Evolutionary conservation across 2,113 vertebrate genomes (phyloP).

Genomic region (Pogonocichla stellata): DNA sequence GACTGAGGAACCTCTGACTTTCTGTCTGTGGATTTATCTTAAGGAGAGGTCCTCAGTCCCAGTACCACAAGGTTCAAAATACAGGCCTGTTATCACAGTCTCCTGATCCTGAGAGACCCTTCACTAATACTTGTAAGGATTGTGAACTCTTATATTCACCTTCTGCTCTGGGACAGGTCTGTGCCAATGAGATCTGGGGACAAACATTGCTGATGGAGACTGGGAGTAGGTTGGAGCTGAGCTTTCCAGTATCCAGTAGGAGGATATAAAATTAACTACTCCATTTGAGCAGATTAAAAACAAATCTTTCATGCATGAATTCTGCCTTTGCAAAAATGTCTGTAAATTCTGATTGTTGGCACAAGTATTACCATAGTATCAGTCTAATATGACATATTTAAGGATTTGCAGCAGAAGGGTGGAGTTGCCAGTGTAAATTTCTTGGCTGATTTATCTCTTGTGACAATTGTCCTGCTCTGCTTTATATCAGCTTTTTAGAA

Average conservation of each 20-base stretch:
- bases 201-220: neutral
- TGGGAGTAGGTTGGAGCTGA: neutral
- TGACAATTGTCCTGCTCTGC: neutral
- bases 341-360: constrained; percentile 7
- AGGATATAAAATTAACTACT: constrained; percentile 21
- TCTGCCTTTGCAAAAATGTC: constrained; percentile 10
- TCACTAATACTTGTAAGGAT: neutral
- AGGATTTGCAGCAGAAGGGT: constrained; percentile 26
- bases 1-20: neutral
- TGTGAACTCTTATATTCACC: neutral
- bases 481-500: neutral
- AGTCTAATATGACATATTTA: neutral
- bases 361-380: neutral
- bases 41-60: neutral
- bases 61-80: neutral
- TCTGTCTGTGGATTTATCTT: neutral
- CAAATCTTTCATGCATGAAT: neutral
- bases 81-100: neutral
- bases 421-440: neutral
- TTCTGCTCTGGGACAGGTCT: neutral
- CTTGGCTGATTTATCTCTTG: neutral
- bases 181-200: neutral
- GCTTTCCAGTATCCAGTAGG: neutral
- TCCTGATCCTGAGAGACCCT: neutral
- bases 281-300: neutral